These are phyloP conservation scores for Frankliniella intonsa DNA, from an alignment of 2,888 invertebrate species.

Conservation along the genomic window DNA sequence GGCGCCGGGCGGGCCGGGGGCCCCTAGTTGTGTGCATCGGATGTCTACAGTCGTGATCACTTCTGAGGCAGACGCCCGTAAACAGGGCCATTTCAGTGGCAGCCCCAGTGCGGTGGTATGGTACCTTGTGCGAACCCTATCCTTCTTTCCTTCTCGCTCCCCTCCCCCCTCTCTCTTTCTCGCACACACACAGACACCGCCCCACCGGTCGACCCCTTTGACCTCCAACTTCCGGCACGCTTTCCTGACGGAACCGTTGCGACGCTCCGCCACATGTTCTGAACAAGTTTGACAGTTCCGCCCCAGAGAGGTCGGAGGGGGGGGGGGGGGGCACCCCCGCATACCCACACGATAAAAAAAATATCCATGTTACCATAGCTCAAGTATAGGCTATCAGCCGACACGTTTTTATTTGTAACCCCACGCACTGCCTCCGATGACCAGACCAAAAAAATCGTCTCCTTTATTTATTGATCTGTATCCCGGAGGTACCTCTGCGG, in stretches of 20 bases:
- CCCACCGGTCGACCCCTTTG: not conserved
- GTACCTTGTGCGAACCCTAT: not conserved
- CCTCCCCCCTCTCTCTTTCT: not conserved
- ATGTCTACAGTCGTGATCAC: no score
- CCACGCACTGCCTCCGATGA: no score
- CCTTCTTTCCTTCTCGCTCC: not conserved
- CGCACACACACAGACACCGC: not conserved
- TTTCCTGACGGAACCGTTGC: not conserved
- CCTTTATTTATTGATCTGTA: no score
- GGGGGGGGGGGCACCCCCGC: no score
- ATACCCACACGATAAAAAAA: no score
- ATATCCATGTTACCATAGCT: no score
- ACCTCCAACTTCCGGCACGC: not conserved
- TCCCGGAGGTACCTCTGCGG: no score
- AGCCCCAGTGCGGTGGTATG: not conserved
- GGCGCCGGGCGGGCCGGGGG: not conserved
- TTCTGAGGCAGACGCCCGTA: not conserved
- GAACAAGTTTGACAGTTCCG: not conserved
- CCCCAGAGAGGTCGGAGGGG: not conserved
- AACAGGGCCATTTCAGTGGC: not conserved
- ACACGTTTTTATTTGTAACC: no score
- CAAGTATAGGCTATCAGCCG: no score
- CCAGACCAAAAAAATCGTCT: no score
- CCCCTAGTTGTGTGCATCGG: no score
- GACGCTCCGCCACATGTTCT: not conserved